Evolutionary conservation across 2,888 invertebrate genomes (phyloP), one percentile per base, ranked within the genome.

Genomic region (Iselma pallidipennis): DNA sequence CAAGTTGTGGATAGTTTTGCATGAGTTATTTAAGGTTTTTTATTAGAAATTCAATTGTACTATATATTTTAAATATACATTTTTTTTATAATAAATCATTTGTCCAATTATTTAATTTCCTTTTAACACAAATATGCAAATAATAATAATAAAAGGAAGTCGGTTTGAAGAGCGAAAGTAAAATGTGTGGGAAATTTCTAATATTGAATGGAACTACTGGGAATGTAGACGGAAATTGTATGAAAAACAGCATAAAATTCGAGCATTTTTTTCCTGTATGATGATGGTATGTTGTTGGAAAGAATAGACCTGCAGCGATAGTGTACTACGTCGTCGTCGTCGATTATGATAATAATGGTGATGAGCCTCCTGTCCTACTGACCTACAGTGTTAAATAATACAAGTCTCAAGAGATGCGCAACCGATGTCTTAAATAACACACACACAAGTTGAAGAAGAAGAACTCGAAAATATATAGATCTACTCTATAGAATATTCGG

Each of bases 21-120:
- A 45, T 45, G 45, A 45, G 19, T n/a, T 45, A 45, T 45, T 45
- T 45, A 45, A 45, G 45, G 23, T 45, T 42, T 42, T 19, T 42
- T 31, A 3, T 31, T 55, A 70, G 66, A 59, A 65, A 71, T 74
- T 75, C 75, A 75, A 59, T 76, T 76, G 76, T 77, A 77, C 70
- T 74, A 77, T 77, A 75, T 71, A 74, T 68, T 73, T 74, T 72
- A 74, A 76, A 75, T 70, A 71, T 66, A 68, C 60, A 67, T 66
- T 68, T 66, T 61, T 63, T 66, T 55, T 62, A 54, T 52, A 54
- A 37, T 37, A 37, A 16, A 37, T 37, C 16, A 4, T 33, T n/a
- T 7, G 16, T 16, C 9, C n/a, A n/a, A n/a, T 37, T 16, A 6
- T 37, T 37, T 16, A 4, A 16, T 4, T 37, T 33, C 31, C 31